Evolutionary conservation across 2,797 vertebrate species (phyloP).

Genomic region (Phrynocephalus vlangalii): DNA sequence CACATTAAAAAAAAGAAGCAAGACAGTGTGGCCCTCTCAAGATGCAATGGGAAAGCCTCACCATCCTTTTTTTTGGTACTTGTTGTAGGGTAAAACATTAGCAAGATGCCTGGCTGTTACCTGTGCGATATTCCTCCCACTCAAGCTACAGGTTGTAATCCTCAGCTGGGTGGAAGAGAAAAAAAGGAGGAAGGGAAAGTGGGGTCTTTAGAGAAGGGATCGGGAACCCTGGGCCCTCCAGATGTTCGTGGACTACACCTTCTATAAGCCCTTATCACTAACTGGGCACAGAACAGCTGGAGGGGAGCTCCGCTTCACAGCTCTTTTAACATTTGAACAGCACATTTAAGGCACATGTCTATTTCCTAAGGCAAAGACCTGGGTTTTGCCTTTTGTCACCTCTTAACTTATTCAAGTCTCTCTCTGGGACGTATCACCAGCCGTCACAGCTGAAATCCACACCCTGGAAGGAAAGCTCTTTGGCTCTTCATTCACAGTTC

Average conservation of each 20-base stretch:
- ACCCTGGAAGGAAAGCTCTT: not conserved
- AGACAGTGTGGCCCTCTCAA: not conserved
- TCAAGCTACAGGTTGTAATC: not conserved
- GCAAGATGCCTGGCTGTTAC: not conserved
- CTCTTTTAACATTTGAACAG: too few species aligned
- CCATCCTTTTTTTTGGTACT: not conserved
- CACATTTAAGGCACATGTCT: not conserved
- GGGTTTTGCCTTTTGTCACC: too few species aligned
- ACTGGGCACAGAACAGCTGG: too few species aligned
- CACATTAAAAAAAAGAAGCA: not conserved
- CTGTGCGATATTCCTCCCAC: not conserved
- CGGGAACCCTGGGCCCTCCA: too few species aligned
- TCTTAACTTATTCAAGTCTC: not conserved
- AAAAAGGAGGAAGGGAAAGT: not conserved
- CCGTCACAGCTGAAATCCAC: not conserved
- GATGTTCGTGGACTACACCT: too few species aligned
- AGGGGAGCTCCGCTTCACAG: too few species aligned
- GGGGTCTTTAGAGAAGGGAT: too few species aligned
- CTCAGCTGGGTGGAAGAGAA: not conserved
- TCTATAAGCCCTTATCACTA: too few species aligned
- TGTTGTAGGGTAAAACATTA: not conserved
- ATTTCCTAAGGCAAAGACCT: not conserved
- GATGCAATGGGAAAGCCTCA: not conserved
- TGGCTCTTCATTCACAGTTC: not conserved
- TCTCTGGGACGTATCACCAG: not conserved